Percentiles rank a stretch among this genome's conserved stretches.
Evolutionary conservation across 2,113 vertebrate species (phyloP).

Genomic region (Tor tambroides): DNA sequence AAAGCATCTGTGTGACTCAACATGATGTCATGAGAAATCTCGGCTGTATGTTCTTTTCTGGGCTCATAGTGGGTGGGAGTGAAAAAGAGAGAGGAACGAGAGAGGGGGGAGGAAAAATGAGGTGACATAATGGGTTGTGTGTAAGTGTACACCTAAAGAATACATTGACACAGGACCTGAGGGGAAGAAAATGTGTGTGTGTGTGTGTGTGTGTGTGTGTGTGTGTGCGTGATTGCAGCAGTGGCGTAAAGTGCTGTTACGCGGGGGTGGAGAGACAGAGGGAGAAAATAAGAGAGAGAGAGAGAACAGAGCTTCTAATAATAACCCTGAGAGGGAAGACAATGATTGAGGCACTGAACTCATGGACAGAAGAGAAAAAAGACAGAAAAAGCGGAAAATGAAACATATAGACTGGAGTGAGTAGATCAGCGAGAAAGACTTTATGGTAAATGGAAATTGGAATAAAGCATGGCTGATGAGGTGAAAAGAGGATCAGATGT

Average conservation of each 20-base stretch:
- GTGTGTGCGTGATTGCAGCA: constrained; percentile 32
- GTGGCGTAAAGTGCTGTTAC: constrained; percentile 60
- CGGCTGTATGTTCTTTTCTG: not conserved
- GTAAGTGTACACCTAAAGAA: constrained; percentile 35
- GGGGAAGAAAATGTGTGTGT: constrained; percentile 25
- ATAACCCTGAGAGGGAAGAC: constrained; percentile 66
- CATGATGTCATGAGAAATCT: not conserved
- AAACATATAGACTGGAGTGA: constrained; percentile 26
- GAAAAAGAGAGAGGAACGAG: not conserved
- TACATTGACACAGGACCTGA: constrained; percentile 18
- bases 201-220: constrained; percentile 38
- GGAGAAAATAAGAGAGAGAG: constrained; percentile 55
- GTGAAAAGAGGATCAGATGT: not conserved
- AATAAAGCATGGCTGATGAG: not conserved
- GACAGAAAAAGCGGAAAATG: constrained; percentile 1
- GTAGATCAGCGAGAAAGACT: not conserved
- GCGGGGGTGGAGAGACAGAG: constrained; percentile 58
- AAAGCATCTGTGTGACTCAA: constrained; percentile 14
- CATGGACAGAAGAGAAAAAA: constrained; percentile 12
- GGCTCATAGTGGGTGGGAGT: constrained; percentile 1
- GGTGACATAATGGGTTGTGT: constrained; percentile 22
- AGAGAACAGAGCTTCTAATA: constrained; percentile 67
- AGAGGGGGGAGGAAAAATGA: no score
- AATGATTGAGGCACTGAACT: constrained; percentile 65
- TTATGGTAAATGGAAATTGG: not conserved